Base-by-base conservation (phyloP, 2,113 vertebrate species). In the Apteryx mantelli region DNA sequence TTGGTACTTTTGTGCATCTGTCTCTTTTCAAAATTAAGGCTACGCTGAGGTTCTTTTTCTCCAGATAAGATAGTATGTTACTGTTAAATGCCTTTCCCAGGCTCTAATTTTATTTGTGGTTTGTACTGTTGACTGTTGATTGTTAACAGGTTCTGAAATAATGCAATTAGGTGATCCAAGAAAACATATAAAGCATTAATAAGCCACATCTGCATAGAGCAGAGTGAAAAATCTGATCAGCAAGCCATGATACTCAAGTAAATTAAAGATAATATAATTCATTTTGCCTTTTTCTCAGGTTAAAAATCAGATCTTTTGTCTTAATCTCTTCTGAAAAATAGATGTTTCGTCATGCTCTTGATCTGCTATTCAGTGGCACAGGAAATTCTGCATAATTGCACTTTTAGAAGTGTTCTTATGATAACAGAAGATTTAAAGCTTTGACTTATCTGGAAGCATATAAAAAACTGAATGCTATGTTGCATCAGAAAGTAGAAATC, bases 111-210 rank as follows among this genome's bases (percentile, higher is more conserved):
- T 95, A 96, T 98, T 98, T 98, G 91, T 87, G 85, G 89, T 91
- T 96, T 97, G 77, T 91, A 78, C 94, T 98, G 97, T 95, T 98
- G 97, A 92, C 97, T 97, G 97, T 95, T 98, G 98, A 98, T 98
- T 98, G 97, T 98, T 98, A 98, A 97, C 98, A 98, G 98, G 97
- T 98, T 98, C 97, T 96, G 94, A 96, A 97, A 40, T 98, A 98
- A 98, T 98, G 78, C 61, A 87, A 97, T 98, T 98, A 98, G 64
- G 70, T 94, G 95, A 97, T 97, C 90, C 84, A 91, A 91, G 95
- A 93, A 97, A 97, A 96, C 96, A 95, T 96, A 94, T 93, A 89
- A 97, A 80, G 55, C 97, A 98, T 98, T 98, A 98, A 97, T 97
- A 95, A 97, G 80, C 87, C 89, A 95, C 95, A 97, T 98, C 92